Base-by-base conservation (phyloP, 2,797 vertebrate genomes). In the Poecilia gillii region DNA sequence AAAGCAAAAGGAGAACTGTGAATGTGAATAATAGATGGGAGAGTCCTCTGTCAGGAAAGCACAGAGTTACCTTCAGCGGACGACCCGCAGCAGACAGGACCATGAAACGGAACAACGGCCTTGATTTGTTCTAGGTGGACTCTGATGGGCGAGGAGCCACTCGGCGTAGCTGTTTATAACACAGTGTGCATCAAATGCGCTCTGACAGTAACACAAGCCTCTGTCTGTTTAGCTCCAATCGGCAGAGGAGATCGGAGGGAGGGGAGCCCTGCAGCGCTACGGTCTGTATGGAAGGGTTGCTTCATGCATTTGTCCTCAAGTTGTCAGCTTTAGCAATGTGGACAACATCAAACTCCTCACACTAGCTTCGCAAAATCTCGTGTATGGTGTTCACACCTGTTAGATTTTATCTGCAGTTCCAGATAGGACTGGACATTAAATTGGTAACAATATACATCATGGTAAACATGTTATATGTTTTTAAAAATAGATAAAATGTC, bases 81-180 rank as follows among this genome's bases (percentile, higher is more conserved):
- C 86, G 91, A 92, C 87, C 87, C 78, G 81, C 91, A 91, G 89
- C 87, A 92, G 89, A 92, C 90, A 88, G 89, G 82, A 75, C 81
- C 87, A 82, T 87, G 90, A 90, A 89, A 91, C 78, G 84, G 88
- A 94, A 93, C 91, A 92, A 74, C 77, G 86, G 85, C 91, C 91
- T 89, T 84, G 90, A 73, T 77, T 87, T 91, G 88, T 90, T 90
- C 82, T 73, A 79, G 87, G 83, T 90, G 18, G 84, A 84, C 89
- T 84, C 90, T 5, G 81, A 92, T 87, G 86, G 78, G 73, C 82
- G 85, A 82, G 90, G 88, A 77, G 86, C 80, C 78, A 84, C 72
- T 82, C 84, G 89, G 88, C 85, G 81, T 77, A 79, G 85, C 85
- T 71, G 88, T 78, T 89, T 68, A 81, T 88, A 91, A 90, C 86